These are phyloP conservation scores for Leptoteleia sp. DNA, from an alignment of 1,140 invertebrate genomes.

Conservation along the genomic window DNA sequence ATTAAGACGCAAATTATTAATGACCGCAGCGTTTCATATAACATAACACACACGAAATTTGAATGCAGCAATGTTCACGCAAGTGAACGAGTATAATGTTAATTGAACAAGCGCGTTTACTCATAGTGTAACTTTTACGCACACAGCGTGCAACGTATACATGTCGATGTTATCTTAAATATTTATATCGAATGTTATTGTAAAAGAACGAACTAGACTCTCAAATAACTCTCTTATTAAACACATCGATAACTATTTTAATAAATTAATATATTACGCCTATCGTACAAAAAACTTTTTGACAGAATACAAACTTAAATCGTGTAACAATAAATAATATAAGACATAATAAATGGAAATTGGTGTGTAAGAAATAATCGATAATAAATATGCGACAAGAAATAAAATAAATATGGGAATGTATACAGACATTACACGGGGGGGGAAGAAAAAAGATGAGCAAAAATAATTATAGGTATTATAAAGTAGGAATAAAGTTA, in stretches of 20 bases:
- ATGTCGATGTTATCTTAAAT: slow-evolving; percentile 57
- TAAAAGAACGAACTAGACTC: slow-evolving; percentile 10
- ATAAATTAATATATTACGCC: slow-evolving; percentile 28
- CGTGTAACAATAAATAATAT: background rate
- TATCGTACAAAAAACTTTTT: background rate
- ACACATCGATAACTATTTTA: slow-evolving; percentile 8
- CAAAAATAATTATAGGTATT: too few relatives aligned
- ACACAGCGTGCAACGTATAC: slow-evolving; percentile 31
- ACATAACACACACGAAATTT: slow-evolving; percentile 44
- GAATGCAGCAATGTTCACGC: slow-evolving; percentile 50
- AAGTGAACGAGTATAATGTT: slow-evolving; percentile 53
- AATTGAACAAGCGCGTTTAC: slow-evolving; percentile 46
- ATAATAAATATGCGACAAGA: too few relatives aligned
- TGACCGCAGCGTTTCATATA: slow-evolving; percentile 37
- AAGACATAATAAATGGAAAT: too few relatives aligned
- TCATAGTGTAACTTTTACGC: slow-evolving; percentile 27
- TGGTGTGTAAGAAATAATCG: too few relatives aligned
- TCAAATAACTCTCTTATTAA: slow-evolving; percentile 3
- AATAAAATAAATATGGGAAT: too few relatives aligned
- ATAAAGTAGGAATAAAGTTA: too few relatives aligned
- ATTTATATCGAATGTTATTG: slow-evolving; percentile 53
- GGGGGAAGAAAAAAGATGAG: too few relatives aligned
- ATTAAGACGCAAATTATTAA: slow-evolving; percentile 49
- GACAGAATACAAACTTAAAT: background rate
- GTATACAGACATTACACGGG: too few relatives aligned